phyloP scores from a whole-genome alignment of 2,888 invertebrate species.

The Meta bourneti region DNA sequence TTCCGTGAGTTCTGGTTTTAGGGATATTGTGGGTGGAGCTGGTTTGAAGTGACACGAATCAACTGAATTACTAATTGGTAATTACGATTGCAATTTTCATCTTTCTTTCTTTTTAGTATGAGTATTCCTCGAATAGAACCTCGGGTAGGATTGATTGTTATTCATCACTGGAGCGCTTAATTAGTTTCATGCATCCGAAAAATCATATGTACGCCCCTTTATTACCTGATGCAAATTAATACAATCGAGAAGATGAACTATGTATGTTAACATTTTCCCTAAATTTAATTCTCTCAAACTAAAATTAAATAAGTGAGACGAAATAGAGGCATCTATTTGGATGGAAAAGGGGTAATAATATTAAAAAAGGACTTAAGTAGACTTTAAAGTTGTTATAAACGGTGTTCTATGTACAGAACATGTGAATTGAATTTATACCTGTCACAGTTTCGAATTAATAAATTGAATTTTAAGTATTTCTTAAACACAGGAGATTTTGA shows the following conservation, averaged over 20 bases:
- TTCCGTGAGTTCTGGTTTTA: not conserved
- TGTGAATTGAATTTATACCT: no score
- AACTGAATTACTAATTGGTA: slow-evolving; percentile 19
- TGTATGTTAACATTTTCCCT: not conserved
- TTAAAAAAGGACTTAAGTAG: no score
- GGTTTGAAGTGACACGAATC: not conserved
- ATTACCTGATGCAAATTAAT: not conserved
- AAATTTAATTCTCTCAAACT: not conserved
- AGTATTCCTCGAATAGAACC: not conserved
- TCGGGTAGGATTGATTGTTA: no score
- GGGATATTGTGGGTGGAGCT: slow-evolving; percentile 4
- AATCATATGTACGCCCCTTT: not conserved
- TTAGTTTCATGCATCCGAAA: no score
- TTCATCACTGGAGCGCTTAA: no score
- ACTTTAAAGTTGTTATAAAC: no score
- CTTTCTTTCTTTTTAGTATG: not conserved
- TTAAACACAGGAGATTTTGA: no score
- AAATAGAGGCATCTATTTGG: no score
- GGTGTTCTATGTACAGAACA: no score
- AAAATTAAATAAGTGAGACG: not conserved
- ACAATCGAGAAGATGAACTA: not conserved
- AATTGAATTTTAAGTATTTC: no score
- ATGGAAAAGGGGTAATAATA: no score
- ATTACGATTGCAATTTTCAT: not conserved
- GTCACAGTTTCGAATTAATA: no score